Base-by-base conservation (phyloP, 2,113 vertebrate species). In the Eptatretus burgeri region DNA sequence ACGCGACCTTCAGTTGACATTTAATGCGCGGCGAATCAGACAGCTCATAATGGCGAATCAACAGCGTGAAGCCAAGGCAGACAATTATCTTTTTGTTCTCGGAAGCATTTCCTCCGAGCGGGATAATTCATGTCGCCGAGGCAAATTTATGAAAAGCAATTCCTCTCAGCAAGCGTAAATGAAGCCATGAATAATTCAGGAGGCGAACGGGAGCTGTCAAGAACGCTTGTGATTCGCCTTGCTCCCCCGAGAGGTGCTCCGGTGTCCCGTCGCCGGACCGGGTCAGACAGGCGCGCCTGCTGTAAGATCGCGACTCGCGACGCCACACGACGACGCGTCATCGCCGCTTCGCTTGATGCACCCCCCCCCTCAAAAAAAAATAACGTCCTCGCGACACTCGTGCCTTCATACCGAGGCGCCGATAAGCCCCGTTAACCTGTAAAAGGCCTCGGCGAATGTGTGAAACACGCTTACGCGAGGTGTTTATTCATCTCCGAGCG, bases 91-190 rank as follows among this genome's bases (percentile, higher is more conserved):
- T 60, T 41, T 60, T 60, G 56, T 60, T 20, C 56, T 60, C 56
- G 20, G 56, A n/a, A 20, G n/a, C 56, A 20, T 20, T 60, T 60
- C 56, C 56, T 17, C 56, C 56, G 56, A 60, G 56, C 56, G 56
- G 56, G 20, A 60, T 60, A 60, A 60, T 60, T n/a, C 56, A 60
- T 20, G 56, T 60, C 56, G n/a, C 56, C 56, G 56, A 20, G 56
- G n/a, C n/a, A 60, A 60, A 60, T 60, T 60, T 60, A 60, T 60
- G 56, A 60, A 60, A 60, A 60, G 56, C 56, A 60, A 60, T 60
- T 60, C 56, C 56, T 60, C 53, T 11, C 56, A 17, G n/a, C 56
- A 20, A n/a, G 56, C 56, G 56, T 60, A 60, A 60, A 60, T 60
- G 56, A 60, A 60, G 56, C 11, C 56, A 60, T 60, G 56, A 60